Conservation (phyloP, 2,797 vertebrate genomes). For the Stomatorhinus walkeri region DNA sequence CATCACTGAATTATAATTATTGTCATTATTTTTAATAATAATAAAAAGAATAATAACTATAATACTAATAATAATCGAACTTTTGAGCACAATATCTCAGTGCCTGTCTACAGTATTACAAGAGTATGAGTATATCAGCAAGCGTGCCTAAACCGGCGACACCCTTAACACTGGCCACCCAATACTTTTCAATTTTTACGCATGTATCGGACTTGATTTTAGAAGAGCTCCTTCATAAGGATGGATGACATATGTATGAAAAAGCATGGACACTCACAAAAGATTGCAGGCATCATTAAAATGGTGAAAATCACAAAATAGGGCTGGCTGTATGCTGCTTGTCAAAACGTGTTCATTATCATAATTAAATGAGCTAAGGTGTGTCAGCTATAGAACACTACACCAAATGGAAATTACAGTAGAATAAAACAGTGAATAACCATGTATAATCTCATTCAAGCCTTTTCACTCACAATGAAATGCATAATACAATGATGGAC, state of each 20-base stretch:
- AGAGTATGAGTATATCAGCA: neutral
- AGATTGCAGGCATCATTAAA: neutral
- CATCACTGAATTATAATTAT: neutral
- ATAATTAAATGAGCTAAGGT: conserved; percentile 64
- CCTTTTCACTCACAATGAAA: conserved; percentile 10
- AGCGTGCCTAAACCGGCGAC: neutral
- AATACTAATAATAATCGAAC: neutral
- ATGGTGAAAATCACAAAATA: neutral
- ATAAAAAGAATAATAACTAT: neutral
- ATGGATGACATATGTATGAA: conserved; percentile 13
- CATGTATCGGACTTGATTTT: neutral
- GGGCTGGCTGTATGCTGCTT: neutral
- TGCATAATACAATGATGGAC: neutral
- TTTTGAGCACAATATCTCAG: neutral
- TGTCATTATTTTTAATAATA: neutral
- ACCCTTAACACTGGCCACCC: neutral
- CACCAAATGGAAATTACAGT: conserved; percentile 20
- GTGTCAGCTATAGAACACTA: conserved; percentile 51
- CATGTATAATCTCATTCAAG: conserved; percentile 12
- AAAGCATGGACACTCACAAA: conserved; percentile 17
- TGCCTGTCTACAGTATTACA: neutral
- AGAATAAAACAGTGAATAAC: conserved; percentile 31
- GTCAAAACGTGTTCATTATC: conserved; percentile 53
- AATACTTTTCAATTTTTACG: neutral
- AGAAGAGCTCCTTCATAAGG: neutral